Evolutionary conservation across 2,113 vertebrate genomes (phyloP).

Genomic region (Oenanthe melanoleuca): DNA sequence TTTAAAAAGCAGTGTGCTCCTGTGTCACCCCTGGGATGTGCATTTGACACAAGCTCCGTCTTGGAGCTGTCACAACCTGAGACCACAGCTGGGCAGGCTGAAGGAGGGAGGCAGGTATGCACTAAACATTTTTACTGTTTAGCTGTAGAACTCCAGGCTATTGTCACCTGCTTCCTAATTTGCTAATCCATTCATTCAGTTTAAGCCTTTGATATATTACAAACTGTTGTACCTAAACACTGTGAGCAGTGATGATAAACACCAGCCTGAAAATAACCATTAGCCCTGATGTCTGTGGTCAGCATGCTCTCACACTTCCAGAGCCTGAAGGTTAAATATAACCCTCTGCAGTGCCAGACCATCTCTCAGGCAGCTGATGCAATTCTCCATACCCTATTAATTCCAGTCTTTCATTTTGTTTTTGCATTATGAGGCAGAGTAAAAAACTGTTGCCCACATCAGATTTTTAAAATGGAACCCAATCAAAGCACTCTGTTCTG

Average conservation of each 20-base stretch:
- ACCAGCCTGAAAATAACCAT: background rate
- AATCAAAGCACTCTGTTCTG: slow-evolving; percentile 30
- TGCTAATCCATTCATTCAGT: background rate
- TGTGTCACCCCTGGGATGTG: background rate
- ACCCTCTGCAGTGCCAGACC: background rate
- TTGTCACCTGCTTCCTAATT: background rate
- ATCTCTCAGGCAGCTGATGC: background rate
- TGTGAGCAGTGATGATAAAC: background rate
- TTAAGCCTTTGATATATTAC: slow-evolving; percentile 7
- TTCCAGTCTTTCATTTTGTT: slow-evolving; percentile 45
- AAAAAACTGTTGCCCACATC: slow-evolving; percentile 4
- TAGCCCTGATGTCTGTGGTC: background rate
- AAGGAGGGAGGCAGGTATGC: background rate
- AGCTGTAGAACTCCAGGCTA: background rate
- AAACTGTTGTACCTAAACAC: background rate
- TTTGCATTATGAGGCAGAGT: background rate
- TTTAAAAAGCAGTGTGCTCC: background rate
- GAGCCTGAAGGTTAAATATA: slow-evolving; percentile 17
- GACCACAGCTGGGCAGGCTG: background rate
- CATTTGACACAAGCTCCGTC: background rate
- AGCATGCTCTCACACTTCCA: background rate
- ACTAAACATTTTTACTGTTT: background rate
- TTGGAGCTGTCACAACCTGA: background rate
- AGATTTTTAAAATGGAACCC: slow-evolving; percentile 29
- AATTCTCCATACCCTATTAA: background rate